phyloP scores from a whole-genome alignment of 2,888 invertebrate species.

The Chymomyza procnemis region DNA sequence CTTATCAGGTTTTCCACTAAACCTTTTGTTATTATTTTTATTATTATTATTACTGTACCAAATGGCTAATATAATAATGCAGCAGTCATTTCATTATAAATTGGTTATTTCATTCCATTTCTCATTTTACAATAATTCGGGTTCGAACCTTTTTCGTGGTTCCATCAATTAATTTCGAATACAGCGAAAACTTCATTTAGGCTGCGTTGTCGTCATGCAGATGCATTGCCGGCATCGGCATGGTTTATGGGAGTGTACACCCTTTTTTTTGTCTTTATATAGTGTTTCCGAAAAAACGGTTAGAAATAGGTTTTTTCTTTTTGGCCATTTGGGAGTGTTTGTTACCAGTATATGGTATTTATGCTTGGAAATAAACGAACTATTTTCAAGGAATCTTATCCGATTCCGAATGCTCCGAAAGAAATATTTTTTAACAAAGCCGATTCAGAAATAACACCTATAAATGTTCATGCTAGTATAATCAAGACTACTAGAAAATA shows the following conservation, averaged over 20 bases:
- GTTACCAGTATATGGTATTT: no score
- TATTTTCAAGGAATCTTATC: no score
- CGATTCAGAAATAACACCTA: no score
- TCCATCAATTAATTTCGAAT: background rate
- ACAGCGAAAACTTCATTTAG: background rate
- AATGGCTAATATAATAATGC: no score
- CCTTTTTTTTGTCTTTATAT: background rate
- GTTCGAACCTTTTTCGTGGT: background rate
- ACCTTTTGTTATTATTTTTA: conserved; percentile 3
- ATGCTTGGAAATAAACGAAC: no score
- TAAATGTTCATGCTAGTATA: no score
- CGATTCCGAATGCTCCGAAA: no score
- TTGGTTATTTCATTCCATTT: no score
- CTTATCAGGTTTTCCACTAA: background rate
- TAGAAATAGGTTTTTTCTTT: background rate
- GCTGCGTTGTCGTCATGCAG: background rate
- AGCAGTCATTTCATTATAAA: no score
- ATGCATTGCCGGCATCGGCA: background rate
- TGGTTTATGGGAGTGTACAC: background rate
- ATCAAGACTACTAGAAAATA: no score
- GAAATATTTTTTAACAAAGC: no score
- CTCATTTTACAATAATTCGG: background rate
- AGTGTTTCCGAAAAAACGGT: background rate
- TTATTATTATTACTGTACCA: conserved; percentile 13
- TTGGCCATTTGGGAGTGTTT: background rate